Conservation (phyloP, 2,888 invertebrate species). For the Lordiphosa fenestrarum region DNA sequence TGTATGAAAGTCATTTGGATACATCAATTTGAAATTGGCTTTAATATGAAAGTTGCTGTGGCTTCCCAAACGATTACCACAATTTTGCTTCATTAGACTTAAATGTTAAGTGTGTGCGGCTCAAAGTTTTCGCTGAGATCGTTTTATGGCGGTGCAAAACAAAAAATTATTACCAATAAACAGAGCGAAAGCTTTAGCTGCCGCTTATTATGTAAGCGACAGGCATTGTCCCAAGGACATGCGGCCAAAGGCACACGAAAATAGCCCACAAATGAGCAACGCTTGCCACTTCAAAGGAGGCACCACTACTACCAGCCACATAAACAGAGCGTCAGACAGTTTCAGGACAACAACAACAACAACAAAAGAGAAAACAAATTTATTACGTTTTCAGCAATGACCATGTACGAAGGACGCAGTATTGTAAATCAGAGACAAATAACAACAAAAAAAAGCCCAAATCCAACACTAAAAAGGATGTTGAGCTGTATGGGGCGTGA, state of each 20-base stretch:
- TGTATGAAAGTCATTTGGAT: conserved; percentile 10
- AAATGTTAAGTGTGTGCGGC: conserved; percentile 26
- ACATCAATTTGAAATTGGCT: conserved; percentile 15
- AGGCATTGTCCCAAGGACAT: conserved; percentile 41
- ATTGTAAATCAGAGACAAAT: conserved; percentile 50
- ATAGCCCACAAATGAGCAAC: conserved; percentile 35
- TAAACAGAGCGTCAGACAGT: conserved; percentile 4
- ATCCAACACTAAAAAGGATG: conserved; percentile 20
- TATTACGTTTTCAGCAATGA: conserved; percentile 50
- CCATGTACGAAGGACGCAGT: conserved; percentile 52
- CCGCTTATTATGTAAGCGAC: conserved; percentile 52
- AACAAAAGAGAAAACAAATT: conserved; percentile 35
- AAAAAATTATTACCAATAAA: too few species aligned
- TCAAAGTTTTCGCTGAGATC: conserved; percentile 32
- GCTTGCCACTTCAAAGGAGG: conserved; percentile 22
- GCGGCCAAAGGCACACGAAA: conserved; percentile 35
- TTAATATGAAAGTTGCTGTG: background rate
- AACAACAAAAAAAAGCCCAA: conserved; percentile 6
- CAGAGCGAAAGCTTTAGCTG: background rate
- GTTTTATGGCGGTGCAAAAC: too few species aligned
- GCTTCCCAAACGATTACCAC: conserved; percentile 9
- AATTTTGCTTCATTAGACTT: conserved; percentile 41
- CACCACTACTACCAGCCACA: background rate
- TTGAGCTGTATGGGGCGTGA: conserved; percentile 40
- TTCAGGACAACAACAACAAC: conserved; percentile 19